A percentile compares a stretch with the other conserved stretches of the same genome.
phyloP scores from a whole-genome alignment of 2,797 vertebrate species.

The Harpagifer antarcticus region DNA sequence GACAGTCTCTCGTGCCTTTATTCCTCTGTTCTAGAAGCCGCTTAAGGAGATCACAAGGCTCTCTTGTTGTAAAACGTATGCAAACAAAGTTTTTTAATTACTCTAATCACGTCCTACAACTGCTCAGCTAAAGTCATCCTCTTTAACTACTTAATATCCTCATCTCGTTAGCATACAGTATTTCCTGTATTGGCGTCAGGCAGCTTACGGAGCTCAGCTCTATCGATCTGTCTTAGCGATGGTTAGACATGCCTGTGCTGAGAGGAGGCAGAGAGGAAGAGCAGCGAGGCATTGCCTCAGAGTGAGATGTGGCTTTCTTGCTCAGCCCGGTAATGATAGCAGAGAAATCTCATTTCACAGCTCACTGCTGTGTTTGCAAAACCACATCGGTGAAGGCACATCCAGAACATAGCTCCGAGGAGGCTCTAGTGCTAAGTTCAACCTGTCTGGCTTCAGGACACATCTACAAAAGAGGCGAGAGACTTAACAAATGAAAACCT shows the following conservation, averaged over 20 bases:
- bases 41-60: conserved; percentile 69
- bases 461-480: conserved; percentile 59
- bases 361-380: conserved; percentile 83
- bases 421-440: conserved; percentile 51
- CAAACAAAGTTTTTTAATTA: conserved; percentile 74
- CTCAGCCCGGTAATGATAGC: conserved; percentile 73
- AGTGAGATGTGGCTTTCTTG: conserved; percentile 76
- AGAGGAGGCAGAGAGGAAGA: conserved; percentile 48
- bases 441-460: conserved; percentile 67
- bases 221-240: conserved; percentile 79
- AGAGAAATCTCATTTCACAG: conserved; percentile 86
- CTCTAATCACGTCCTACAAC: conserved; percentile 63
- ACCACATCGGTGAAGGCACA: conserved; percentile 61
- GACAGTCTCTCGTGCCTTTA: conserved; percentile 34
- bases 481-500: conserved; percentile 66
- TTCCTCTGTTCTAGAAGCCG: conserved; percentile 34
- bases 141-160: conserved; percentile 71
- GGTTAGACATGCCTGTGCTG: conserved; percentile 69
- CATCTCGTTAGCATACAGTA: conserved; percentile 74
- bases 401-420: conserved; percentile 60
- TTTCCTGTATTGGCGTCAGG: conserved; percentile 69
- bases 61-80: conserved; percentile 57
- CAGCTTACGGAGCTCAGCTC: conserved; percentile 73
- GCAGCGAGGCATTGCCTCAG: conserved; percentile 67
- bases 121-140: conserved; percentile 67